Evolutionary conservation across 2,797 vertebrate genomes (phyloP).

Genomic region (Bovichtus diacanthus): DNA sequence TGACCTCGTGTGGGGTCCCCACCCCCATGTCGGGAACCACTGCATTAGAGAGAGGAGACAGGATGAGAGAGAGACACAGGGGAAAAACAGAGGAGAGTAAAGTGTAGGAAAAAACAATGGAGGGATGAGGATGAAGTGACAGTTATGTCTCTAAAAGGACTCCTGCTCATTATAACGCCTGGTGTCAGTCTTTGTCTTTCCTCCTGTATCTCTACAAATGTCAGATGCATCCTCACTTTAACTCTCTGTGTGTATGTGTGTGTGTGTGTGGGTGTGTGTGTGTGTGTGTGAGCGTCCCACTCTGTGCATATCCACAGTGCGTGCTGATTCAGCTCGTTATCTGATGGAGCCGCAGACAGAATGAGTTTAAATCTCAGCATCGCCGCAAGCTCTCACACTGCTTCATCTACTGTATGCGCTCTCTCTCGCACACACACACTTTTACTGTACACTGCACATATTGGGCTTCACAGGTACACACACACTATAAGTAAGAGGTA

Average conservation of each 20-base stretch:
- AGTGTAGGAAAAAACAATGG: constrained; percentile 1
- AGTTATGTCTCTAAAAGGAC: constrained; percentile 37
- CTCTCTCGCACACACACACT: constrained; percentile 3
- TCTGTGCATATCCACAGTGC: constrained; percentile 40
- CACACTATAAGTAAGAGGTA: background rate
- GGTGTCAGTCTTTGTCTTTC: constrained; percentile 54
- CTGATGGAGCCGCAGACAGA: constrained; percentile 82
- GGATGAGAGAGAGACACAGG: background rate
- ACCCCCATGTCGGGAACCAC: background rate
- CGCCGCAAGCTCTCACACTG: constrained; percentile 62
- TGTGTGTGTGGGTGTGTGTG: constrained; percentile 29
- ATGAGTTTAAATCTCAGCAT: constrained; percentile 86
- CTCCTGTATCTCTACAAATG: constrained; percentile 36
- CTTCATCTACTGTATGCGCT: constrained; percentile 64
- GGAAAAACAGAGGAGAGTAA: background rate
- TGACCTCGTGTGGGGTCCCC: background rate
- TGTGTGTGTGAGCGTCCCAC: constrained; percentile 19
- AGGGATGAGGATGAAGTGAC: constrained; percentile 33
- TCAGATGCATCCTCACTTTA: constrained; percentile 47
- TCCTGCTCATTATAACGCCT: constrained; percentile 64
- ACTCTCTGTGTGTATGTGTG: constrained; percentile 28
- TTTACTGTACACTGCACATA: constrained; percentile 2
- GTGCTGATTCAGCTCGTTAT: constrained; percentile 86
- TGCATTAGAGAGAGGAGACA: background rate
- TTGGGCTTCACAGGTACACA: constrained; percentile 15